Base-by-base conservation (phyloP, 1,140 invertebrate species). In the Phenacoccus solenopsis region DNA sequence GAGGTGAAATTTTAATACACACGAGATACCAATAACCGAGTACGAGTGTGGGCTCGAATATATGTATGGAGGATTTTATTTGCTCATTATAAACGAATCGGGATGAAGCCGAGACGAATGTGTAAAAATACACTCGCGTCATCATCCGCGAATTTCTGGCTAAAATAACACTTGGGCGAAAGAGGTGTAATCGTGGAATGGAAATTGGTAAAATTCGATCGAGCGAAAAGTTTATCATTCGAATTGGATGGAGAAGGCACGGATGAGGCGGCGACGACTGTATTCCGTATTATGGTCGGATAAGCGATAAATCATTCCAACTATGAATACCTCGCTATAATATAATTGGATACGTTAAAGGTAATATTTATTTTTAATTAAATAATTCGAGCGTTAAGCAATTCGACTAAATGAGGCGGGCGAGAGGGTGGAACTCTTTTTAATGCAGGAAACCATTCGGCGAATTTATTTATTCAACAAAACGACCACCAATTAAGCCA, bases 301-400 rank as follows among this genome's bases (percentile, higher is more conserved):
- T n/a, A n/a, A n/a, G n/a, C n/a, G n/a, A n/a, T 49, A 49, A 49
- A 49, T 49, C 20, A 49, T 49, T 49, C 38, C n/a, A n/a, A n/a
- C n/a, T n/a, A n/a, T n/a, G 38, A 49, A 49, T 49, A 49, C 38
- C 12, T 49, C 20, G 5, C 30, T 13, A 13, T n/a, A 16, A n/a
- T n/a, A n/a, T 49, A 49, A 49, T 49, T 49, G 38, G 38, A 49
- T 49, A 49, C 20, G 38, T 49, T 49, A n/a, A 16, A 49, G 20
- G 38, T 49, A 49, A 49, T 49, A 49, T 49, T 49, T 49, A 49
- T 49, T 49, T 49, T 49, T 49, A 49, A 49, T 49, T 49, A 49
- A 49, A 49, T 49, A 49, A 49, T 49, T 49, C 38, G 38, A 49
- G 38, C 38, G 38, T 49, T 49, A 49, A 49, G 38, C 38, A 49